Evolutionary conservation across 2,888 invertebrate genomes (phyloP).

Genomic region (Liodrosophila aerea): DNA sequence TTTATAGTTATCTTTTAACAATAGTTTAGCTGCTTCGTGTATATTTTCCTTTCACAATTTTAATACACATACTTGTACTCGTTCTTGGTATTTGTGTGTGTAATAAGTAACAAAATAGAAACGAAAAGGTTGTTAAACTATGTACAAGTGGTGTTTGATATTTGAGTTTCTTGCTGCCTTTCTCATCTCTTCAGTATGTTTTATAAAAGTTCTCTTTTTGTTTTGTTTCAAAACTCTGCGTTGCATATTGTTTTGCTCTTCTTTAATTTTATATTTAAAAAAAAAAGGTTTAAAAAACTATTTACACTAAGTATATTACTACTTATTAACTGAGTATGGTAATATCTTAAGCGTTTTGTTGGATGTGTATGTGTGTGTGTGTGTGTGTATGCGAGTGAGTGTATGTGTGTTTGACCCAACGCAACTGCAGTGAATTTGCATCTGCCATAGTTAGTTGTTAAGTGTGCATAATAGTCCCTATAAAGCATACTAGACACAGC

Average conservation of each 20-base stretch:
- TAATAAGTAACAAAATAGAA: conserved; percentile 4
- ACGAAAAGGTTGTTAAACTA: too few relatives aligned
- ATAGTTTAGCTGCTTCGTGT: too few relatives aligned
- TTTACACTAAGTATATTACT: conserved; percentile 63
- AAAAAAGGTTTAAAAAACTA: conserved; percentile 33
- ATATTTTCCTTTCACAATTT: background rate
- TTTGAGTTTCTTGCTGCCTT: too few relatives aligned
- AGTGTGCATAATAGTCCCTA: background rate
- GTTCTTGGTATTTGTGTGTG: background rate
- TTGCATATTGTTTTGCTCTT: conserved; percentile 8
- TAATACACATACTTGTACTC: background rate
- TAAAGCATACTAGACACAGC: conserved; percentile 5
- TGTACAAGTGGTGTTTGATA: background rate
- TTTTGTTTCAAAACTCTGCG: too few relatives aligned
- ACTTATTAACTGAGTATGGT: conserved; percentile 73
- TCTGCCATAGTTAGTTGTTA: conserved; percentile 1
- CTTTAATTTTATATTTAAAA: conserved; percentile 2
- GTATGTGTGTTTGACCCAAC: conserved; percentile 21
- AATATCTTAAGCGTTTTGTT: conserved; percentile 70
- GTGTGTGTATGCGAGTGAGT: background rate
- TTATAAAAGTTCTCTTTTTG: too few relatives aligned
- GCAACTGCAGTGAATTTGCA: conserved; percentile 20
- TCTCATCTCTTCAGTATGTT: too few relatives aligned
- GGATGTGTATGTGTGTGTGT: conserved; percentile 20
- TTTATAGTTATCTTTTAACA: background rate